Base-by-base conservation (phyloP, 1,140 invertebrate genomes). In the Tetranychus cinnabarinus region DNA sequence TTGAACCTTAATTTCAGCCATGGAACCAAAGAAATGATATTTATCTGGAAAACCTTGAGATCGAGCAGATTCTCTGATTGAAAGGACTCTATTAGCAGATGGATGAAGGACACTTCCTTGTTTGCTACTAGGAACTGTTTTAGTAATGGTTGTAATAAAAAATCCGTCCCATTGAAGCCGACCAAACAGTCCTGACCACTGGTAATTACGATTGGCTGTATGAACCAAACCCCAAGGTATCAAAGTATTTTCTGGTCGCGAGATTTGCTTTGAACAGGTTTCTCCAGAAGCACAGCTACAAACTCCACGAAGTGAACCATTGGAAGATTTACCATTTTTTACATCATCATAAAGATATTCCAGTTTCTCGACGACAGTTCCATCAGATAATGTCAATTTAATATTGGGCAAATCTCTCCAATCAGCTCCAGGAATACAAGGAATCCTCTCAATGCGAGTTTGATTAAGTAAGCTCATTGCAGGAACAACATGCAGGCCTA, bases 211-310 rank as follows among this genome's bases (percentile, higher is more conserved):
- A 72, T 88, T 86, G 36, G 79, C 84, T 1, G 87, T 90, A 70
- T 90, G 87, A 34, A 86, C 86, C 61, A 90, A 74, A 70, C 86
- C 89, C 88, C 88, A 91, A 1, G 88, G 87, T 59, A 91, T 85
- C 45, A 90, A 70, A 1, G 88, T 89, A 70, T 86, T 84, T 68
- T 81, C 82, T 74, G 90, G 88, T 58, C 79, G 78, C 71, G 86
- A 83, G 64, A 74, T 71, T 1, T 82, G 76, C 33, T 45, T 47
- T 7, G 31, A 23, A 8, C 56, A 33, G 0, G 75, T 15, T 63
- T 75, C 74, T 5, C 71, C 80, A 6, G 77, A 72, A 2, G 81
- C 80, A 74, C 88, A 91, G 12, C 75, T 73, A 70, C 88, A 91
- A 45, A 90, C 86, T 34, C 86, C 87, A 63, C 84, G 75, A 61